Conservation (phyloP, 2,888 invertebrate species). For the Drosophila meridionalis region DNA sequence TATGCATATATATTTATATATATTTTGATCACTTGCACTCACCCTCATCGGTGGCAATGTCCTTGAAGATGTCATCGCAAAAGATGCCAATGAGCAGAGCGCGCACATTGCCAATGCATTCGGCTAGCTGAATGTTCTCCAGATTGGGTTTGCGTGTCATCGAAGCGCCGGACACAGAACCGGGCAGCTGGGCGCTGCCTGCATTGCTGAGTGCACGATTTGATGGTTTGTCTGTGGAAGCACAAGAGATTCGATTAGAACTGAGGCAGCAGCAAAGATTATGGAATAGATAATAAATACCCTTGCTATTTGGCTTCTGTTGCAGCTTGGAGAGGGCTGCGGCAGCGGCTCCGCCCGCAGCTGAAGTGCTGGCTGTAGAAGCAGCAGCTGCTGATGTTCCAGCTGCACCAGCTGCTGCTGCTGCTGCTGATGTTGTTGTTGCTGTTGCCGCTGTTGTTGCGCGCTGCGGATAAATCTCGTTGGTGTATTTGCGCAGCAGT, state of each 20-base stretch:
- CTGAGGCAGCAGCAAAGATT: too few relatives aligned
- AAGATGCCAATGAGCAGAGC: constrained; percentile 93
- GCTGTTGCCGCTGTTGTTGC: constrained; percentile 65
- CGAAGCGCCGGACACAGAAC: constrained; percentile 29
- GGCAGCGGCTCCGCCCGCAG: constrained; percentile 48
- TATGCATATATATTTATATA: too few relatives aligned
- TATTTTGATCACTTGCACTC: constrained; percentile 10
- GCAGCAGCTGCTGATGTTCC: constrained; percentile 17
- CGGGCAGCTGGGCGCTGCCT: constrained; percentile 24
- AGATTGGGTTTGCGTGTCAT: constrained; percentile 81
- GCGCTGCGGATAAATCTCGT: constrained; percentile 95
- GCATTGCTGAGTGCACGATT: constrained; percentile 44
- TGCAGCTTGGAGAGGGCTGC: constrained; percentile 64
- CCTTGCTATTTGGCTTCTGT: constrained; percentile 58
- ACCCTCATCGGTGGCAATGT: constrained; percentile 83
- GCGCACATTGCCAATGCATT: constrained; percentile 94
- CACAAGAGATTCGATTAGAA: neutral
- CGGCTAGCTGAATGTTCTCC: constrained; percentile 92
- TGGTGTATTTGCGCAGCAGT: constrained; percentile 93
- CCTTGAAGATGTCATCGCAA: constrained; percentile 88
- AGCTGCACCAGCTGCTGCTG: constrained; percentile 10
- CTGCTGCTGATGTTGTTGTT: constrained; percentile 6
- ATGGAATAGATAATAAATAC: constrained; percentile 18
- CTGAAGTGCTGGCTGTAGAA: neutral
- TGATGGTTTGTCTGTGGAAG: constrained; percentile 58